Percentiles rank a stretch among this genome's conserved stretches.
These are phyloP conservation scores for Dioctria linearis DNA, from an alignment of 2,888 invertebrate genomes.

Conservation along the genomic window DNA sequence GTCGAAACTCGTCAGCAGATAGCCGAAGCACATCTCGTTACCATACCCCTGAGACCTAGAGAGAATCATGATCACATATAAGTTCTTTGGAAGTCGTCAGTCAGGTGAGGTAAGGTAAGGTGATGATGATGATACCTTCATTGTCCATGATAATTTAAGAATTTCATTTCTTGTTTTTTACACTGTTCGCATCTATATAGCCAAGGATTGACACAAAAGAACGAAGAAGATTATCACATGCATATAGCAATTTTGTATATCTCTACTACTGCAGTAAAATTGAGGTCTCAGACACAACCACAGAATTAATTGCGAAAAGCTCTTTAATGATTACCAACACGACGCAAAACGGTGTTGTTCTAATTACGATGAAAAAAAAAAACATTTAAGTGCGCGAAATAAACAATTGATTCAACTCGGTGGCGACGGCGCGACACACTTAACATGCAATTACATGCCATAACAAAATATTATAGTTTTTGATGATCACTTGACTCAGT, in stretches of 20 bases:
- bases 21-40: not conserved
- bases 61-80: no score
- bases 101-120: no score
- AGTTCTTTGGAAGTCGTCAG: no score
- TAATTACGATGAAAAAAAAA: not conserved
- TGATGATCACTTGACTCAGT: not conserved
- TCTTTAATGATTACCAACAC: not conserved
- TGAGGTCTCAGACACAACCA: not conserved
- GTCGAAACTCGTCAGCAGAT: not conserved
- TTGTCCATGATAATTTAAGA: no score
- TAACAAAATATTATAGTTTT: not conserved
- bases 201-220: no score
- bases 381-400: not conserved
- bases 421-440: slow-evolving; percentile 26
- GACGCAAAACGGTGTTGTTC: not conserved
- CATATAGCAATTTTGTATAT: no score
- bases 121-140: no score
- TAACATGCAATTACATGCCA: slow-evolving; percentile 6
- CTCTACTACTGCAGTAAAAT: not conserved
- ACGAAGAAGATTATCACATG: no score
- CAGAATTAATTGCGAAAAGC: not conserved
- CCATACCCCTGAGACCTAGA: not conserved
- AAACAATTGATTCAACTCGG: not conserved
- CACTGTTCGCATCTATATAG: no score
- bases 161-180: no score